Evolutionary conservation across 64 coral and sea anemone species (phyloP).

Genomic region (Exaiptasia diaphana): DNA sequence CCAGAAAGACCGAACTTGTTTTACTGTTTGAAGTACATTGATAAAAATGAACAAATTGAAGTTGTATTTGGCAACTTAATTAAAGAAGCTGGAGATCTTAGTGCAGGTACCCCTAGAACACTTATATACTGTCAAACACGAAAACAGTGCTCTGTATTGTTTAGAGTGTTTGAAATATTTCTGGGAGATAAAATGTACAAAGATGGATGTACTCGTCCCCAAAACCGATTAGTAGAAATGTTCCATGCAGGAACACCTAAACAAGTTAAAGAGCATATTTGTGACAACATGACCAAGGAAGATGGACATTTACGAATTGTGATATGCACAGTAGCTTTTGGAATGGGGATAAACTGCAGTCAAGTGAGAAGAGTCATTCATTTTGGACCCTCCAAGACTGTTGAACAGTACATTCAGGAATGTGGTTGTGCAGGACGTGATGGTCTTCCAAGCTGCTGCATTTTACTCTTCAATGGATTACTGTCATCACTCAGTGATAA

Average conservation of each 20-base stretch:
- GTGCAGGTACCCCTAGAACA: constrained; percentile 12
- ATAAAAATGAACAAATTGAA: constrained; percentile 48
- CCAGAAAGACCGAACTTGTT: constrained; percentile 54
- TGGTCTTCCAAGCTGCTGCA: constrained; percentile 50
- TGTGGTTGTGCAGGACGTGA: constrained; percentile 41
- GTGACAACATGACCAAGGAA: background rate
- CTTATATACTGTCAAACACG: constrained; percentile 64
- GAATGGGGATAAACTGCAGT: constrained; percentile 52
- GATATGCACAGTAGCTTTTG: constrained; percentile 50
- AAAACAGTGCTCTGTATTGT: constrained; percentile 64
- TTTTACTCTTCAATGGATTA: constrained; percentile 66
- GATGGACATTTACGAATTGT: constrained; percentile 16
- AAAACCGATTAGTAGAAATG: constrained; percentile 33
- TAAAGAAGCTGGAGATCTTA: background rate
- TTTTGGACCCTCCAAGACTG: constrained; percentile 37
- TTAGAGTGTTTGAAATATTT: constrained; percentile 53
- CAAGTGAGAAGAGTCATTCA: constrained; percentile 15
- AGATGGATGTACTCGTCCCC: background rate
- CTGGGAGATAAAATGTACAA: constrained; percentile 28
- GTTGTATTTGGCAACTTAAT: constrained; percentile 34
- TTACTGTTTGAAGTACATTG: constrained; percentile 13
- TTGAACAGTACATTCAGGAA: constrained; percentile 44
- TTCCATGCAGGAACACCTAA: constrained; percentile 46
- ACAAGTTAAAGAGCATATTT: constrained; percentile 27
- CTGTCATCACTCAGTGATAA: constrained; percentile 32